Evolutionary conservation across 2,113 vertebrate genomes (phyloP), one percentile per base, ranked within the genome.

Genomic region (Aphyosemion australe): DNA sequence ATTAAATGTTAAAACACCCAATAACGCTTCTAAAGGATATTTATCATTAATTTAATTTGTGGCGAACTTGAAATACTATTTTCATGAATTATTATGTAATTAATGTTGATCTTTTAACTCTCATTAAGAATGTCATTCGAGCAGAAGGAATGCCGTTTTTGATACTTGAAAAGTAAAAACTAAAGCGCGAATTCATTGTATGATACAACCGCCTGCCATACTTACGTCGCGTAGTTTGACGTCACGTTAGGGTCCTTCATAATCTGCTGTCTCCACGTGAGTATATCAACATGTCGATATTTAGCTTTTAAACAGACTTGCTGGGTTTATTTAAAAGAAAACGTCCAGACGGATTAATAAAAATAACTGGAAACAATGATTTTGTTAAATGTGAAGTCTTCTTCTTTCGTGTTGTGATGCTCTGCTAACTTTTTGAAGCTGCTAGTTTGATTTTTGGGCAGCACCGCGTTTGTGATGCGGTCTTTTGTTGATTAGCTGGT

Each of bases 231-330:
- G 1, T 1, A 0, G 6, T 26, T 2, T 86, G 72, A 88, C 91
- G 86, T 88, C 77, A 82, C 12, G 0, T 0, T 5, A 58, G 78
- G 90, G 89, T 90, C 90, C 84, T 89, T 54, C 58, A 49, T 69
- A 64, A 79, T 57, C 76, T 0, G 2, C 15, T 42, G 72, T 87
- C 72, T 73, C 81, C 91, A 92, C 87, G 91, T 91, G 91, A 87
- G 84, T 56, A 5, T 76, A 79, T 82, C 76, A 86, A 82, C 78
- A 84, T 61, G 75, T 31, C 84, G 81, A 26, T 67, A 19, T 5
- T 20, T 31, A 63, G 4, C 6, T 9, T 21, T 61, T 5, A 51
- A 59, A 6, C 49, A 20, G 14, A 64, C 5, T 52, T 39, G 15
- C 1, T 67, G 47, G 8, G 31, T 15, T 37, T 60, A 34, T 42